phyloP scores from a whole-genome alignment of 2,888 invertebrate genomes.

The Diplolepis rosae region DNA sequence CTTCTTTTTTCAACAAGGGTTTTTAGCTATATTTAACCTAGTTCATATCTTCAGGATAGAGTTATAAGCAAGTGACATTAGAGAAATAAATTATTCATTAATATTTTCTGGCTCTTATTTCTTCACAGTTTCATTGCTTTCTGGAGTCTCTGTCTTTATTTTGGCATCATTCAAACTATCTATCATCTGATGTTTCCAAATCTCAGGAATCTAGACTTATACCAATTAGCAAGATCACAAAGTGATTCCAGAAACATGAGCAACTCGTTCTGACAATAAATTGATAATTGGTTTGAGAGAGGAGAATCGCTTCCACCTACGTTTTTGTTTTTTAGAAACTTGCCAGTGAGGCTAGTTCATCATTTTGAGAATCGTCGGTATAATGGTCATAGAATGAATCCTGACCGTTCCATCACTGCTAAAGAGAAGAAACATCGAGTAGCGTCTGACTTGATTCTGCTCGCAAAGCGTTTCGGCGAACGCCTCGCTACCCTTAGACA shows the following conservation, averaged over 20 bases:
- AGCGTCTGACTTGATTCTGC: neutral
- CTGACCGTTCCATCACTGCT: conserved; percentile 63
- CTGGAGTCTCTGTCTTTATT: too few species aligned
- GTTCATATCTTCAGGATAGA: neutral
- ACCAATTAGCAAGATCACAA: neutral
- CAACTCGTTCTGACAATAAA: neutral
- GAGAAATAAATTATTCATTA: too few species aligned
- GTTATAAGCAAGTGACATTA: too few species aligned
- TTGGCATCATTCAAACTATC: too few species aligned
- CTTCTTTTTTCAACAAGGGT: conserved; percentile 25
- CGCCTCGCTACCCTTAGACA: conserved; percentile 9
- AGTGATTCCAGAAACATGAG: neutral
- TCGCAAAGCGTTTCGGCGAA: conserved; percentile 14
- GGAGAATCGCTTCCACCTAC: neutral
- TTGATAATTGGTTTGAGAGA: neutral
- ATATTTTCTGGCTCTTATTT: too few species aligned
- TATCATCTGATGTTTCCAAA: too few species aligned
- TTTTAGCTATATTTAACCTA: conserved; percentile 45
- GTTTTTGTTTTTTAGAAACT: neutral
- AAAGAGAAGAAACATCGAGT: conserved; percentile 8
- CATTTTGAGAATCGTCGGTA: conserved; percentile 57
- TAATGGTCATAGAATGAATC: conserved; percentile 66
- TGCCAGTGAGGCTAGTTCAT: neutral
- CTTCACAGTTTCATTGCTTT: neutral
- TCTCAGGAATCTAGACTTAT: too few species aligned